Evolutionary conservation across 2,113 vertebrate species (phyloP).

Genomic region (Brachirus orientalis): DNA sequence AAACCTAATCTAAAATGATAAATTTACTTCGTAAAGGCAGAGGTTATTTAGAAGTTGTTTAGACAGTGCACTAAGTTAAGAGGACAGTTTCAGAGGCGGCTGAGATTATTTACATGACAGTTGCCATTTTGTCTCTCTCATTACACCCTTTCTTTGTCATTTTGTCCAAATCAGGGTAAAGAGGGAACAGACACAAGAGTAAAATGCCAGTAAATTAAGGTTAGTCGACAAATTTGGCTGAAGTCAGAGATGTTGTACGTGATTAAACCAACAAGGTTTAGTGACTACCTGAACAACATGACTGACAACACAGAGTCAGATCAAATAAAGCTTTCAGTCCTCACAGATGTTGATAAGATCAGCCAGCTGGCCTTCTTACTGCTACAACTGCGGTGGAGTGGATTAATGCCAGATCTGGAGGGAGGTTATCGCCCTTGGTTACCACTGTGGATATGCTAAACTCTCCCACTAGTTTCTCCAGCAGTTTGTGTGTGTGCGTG

Average conservation of each 20-base stretch:
- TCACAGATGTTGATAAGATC: conserved; percentile 51
- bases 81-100: too few species aligned
- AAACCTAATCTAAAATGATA: too few species aligned
- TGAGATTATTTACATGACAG: neutral
- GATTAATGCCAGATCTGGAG: conserved; percentile 51
- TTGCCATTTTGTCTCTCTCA: conserved; percentile 40
- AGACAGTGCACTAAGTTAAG: too few species aligned
- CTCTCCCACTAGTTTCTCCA: conserved; percentile 19
- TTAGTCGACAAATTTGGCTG: too few species aligned
- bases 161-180: conserved; percentile 14
- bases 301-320: conserved; percentile 14
- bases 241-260: neutral
- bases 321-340: conserved; percentile 31
- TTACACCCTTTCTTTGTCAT: conserved; percentile 47
- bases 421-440: conserved; percentile 51
- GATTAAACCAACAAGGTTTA: conserved; percentile 56
- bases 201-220: conserved; percentile 4
- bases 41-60: too few species aligned
- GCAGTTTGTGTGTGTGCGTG: conserved; percentile 19
- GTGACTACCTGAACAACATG: conserved; percentile 25
- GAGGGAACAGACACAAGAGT: neutral
- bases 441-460: conserved; percentile 29
- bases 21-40: too few species aligned
- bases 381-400: conserved; percentile 25
- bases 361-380: conserved; percentile 15